Conservation (phyloP, 1,140 invertebrate genomes). For the Plodia interpunctella region DNA sequence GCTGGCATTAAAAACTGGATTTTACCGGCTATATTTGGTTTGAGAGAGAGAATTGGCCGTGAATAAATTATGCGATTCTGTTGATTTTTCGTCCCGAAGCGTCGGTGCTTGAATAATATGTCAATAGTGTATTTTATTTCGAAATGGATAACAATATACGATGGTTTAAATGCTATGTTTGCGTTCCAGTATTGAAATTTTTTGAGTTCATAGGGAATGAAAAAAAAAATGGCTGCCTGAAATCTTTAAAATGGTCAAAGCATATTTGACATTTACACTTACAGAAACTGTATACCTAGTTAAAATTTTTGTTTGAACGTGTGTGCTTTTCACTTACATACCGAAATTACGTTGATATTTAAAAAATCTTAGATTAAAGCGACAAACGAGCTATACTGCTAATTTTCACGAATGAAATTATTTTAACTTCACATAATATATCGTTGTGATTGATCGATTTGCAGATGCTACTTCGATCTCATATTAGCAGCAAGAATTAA, state of each 20-base stretch:
- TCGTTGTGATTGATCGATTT: slow-evolving; percentile 4
- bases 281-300: no score
- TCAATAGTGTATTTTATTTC: slow-evolving; percentile 33
- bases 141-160: neutral
- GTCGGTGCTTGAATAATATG: slow-evolving; percentile 53
- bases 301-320: no score
- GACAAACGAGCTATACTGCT: no score
- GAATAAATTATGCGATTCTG: slow-evolving; percentile 61
- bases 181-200: neutral
- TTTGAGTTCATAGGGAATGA: neutral
- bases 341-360: no score
- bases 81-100: slow-evolving; percentile 63
- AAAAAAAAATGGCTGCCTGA: neutral
- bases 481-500: slow-evolving; percentile 18
- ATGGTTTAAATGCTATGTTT: neutral
- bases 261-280: no score
- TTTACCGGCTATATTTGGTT: slow-evolving; percentile 38
- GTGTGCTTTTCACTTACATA: no score
- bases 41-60: slow-evolving; percentile 52
- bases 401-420: no score
- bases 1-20: slow-evolving; percentile 32
- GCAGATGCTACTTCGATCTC: slow-evolving; percentile 1
- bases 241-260: no score
- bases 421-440: neutral
- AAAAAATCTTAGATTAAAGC: no score